These are phyloP conservation scores for Pongo pygmaeus DNA, from an alignment of 2,113 vertebrate genomes.

Conservation along the genomic window DNA sequence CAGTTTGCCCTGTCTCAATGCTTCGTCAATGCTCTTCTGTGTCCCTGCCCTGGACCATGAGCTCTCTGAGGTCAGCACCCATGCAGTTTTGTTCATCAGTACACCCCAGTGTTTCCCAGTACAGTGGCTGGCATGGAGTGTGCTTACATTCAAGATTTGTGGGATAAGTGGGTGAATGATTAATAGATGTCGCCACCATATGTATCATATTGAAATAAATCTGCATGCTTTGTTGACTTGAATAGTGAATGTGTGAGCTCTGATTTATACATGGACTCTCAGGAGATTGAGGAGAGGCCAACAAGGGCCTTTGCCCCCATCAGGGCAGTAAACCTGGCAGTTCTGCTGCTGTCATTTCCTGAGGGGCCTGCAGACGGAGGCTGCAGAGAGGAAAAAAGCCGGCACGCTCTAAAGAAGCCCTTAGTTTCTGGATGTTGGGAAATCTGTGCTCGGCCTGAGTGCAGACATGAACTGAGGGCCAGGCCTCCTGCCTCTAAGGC, in stretches of 20 bases:
- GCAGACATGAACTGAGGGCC: accelerated
- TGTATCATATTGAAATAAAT: not conserved
- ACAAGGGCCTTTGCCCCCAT: not conserved
- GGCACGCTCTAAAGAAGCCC: not conserved
- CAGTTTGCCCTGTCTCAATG: not conserved
- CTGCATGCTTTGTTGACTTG: not conserved
- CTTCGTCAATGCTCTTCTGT: not conserved
- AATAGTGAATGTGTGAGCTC: not conserved
- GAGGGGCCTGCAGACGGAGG: not conserved
- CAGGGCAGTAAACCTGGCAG: accelerated
- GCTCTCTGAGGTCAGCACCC: not conserved
- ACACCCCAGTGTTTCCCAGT: not conserved
- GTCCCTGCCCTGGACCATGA: accelerated
- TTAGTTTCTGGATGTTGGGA: not conserved
- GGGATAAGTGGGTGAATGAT: not conserved
- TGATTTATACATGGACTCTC: not conserved
- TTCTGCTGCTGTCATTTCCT: not conserved
- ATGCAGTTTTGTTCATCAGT: not conserved
- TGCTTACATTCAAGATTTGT: not conserved
- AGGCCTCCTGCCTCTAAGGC: too few relatives aligned
- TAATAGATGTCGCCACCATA: not conserved
- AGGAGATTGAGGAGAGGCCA: not conserved
- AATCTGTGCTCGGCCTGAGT: not conserved
- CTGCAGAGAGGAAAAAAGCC: not conserved
- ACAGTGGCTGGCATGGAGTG: not conserved